Percentiles rank a stretch among this genome's conserved stretches.
Evolutionary conservation across 2,888 invertebrate species (phyloP).

Genomic region (Nudaria mundana): DNA sequence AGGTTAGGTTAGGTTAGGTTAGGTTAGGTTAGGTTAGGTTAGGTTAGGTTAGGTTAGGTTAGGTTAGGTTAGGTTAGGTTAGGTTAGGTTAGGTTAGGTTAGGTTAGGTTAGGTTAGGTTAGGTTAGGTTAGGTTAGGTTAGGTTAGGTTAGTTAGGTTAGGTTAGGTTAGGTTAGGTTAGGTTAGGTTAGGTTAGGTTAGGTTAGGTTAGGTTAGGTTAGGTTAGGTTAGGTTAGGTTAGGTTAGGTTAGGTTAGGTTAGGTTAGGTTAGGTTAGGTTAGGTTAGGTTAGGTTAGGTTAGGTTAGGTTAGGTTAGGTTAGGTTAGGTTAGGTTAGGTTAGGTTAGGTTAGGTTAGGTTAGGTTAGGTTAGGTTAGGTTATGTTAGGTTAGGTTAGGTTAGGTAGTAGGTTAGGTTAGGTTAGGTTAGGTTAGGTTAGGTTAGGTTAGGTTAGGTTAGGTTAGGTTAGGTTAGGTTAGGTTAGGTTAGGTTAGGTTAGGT

Average conservation of each 20-base stretch:
- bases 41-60: slow-evolving; percentile 17
- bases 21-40: slow-evolving; percentile 16
- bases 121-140: slow-evolving; percentile 26
- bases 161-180: slow-evolving; percentile 35
- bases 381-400: slow-evolving; percentile 19
- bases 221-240: slow-evolving; percentile 35
- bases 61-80: slow-evolving; percentile 13
- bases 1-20: slow-evolving; percentile 25
- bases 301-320: slow-evolving; percentile 17
- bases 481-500: slow-evolving; percentile 13
- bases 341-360: slow-evolving; percentile 18
- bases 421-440: slow-evolving; percentile 19
- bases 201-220: slow-evolving; percentile 22
- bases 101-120: slow-evolving; percentile 3
- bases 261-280: slow-evolving; percentile 19
- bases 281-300: slow-evolving; percentile 26
- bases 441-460: slow-evolving; percentile 18
- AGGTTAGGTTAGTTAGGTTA: slow-evolving; percentile 29
- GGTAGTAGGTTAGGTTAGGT: slow-evolving; percentile 19
- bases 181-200: slow-evolving; percentile 36
- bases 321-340: slow-evolving; percentile 14
- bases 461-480: slow-evolving; percentile 18
- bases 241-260: slow-evolving; percentile 32
- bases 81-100: slow-evolving; percentile 3
- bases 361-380: slow-evolving; percentile 15